Conservation (phyloP, 2,113 vertebrate genomes). For the Copsychus sechellarum region DNA sequence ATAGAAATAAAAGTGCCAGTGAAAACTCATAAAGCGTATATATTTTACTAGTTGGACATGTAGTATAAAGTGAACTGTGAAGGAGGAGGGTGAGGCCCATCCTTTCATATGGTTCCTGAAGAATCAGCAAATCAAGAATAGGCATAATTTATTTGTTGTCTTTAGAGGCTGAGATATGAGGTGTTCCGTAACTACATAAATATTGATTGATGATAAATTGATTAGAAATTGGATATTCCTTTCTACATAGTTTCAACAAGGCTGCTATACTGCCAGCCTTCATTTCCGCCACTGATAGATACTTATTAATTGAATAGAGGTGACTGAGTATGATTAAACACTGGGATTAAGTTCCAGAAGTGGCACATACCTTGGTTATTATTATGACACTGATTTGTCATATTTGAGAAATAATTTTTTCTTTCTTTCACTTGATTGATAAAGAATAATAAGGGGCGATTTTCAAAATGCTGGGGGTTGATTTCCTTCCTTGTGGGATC, state of each 20-base stretch:
- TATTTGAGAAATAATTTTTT: background rate
- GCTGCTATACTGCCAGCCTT: background rate
- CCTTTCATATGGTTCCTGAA: background rate
- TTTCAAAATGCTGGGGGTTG: background rate
- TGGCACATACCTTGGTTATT: background rate
- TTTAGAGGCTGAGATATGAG: background rate
- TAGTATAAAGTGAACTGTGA: background rate
- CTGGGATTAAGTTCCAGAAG: background rate
- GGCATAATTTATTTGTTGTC: background rate
- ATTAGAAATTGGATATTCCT: background rate
- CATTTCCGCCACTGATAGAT: background rate
- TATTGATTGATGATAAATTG: background rate
- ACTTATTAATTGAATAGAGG: background rate
- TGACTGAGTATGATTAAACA: background rate
- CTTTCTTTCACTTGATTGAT: background rate
- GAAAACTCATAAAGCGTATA: background rate
- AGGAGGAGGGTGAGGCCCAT: background rate
- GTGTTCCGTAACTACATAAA: background rate
- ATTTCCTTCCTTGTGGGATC: background rate
- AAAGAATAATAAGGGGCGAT: background rate
- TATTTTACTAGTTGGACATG: background rate
- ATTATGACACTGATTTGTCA: background rate
- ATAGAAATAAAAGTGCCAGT: background rate
- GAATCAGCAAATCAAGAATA: background rate
- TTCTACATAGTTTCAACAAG: background rate